Base-by-base conservation (phyloP, 2,113 vertebrate genomes). In the Bos indicus region DNA sequence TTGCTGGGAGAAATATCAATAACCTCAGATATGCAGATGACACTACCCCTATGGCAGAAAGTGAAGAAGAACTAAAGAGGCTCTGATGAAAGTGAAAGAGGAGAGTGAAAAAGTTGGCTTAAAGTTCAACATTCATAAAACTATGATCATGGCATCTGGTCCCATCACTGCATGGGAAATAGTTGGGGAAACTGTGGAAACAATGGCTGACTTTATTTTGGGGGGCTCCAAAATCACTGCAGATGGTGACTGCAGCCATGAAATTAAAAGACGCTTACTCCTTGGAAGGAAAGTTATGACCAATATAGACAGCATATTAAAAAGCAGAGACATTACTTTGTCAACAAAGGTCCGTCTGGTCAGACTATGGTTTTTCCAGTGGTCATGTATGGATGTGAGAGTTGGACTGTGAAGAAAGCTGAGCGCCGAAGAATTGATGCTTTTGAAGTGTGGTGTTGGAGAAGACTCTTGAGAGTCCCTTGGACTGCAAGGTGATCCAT, bases 391-490 rank as follows among this genome's bases (percentile, higher is more conserved):
- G 9, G 8, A 71, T 36, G n/a, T 71, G 17, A 71, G 64, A 6
- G 8, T 11, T 71, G n/a, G 2, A 36, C 64, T 36, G 11, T 36
- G 21, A 36, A 71, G 17, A 71, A 71, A 36, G 9, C 64, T 71
- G 64, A 71, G 64, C 2, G 0, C 17, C 0, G 0, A 71, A 36
- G 64, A 36, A 12, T 5, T 23, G 9, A 23, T 36, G 67, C 19
- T 40, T 71, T 71, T 23, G 67, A 23, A 71, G 2, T 23, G n/a
- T 71, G 67, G n/a, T 71, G 10, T 36, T 36, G 5, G 64, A 71
- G 9, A 71, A 36, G n/a, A 36, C 33, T 67, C 64, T 67, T 21
- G 33, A 36, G 64, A 67, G 33, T 36, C 17, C 64, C 33, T 36
- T 2, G 64, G 33, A 67, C 64, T 21, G n/a, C 17, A 67, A 67